A percentile compares a stretch with the other conserved stretches of the same genome.
phyloP scores from a whole-genome alignment of 2,797 vertebrate species.

The Sphenopsis melanotis region DNA sequence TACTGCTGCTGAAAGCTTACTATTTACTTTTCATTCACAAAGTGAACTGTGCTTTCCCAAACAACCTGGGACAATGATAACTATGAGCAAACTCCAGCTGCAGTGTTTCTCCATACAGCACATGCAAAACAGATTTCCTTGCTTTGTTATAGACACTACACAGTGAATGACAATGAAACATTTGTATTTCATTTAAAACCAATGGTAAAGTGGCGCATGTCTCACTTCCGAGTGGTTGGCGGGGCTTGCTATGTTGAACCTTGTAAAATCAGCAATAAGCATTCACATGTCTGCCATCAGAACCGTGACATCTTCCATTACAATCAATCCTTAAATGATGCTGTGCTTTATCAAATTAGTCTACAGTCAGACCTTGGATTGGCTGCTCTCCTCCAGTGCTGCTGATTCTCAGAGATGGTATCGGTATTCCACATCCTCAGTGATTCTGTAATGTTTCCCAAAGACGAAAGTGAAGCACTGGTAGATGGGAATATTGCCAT shows the following conservation, averaged over 20 bases:
- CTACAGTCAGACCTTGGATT: constrained; percentile 25
- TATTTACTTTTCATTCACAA: constrained; percentile 2
- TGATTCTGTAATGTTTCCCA: neutral
- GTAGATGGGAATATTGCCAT: constrained; percentile 39
- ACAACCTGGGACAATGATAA: neutral
- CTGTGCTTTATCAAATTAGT: constrained; percentile 3
- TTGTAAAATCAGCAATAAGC: constrained; percentile 48
- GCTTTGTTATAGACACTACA: constrained; percentile 39
- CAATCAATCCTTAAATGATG: constrained; percentile 11
- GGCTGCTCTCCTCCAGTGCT: constrained; percentile 9
- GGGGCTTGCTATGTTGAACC: constrained; percentile 14
- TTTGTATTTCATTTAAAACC: constrained; percentile 50
- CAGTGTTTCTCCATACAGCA: neutral
- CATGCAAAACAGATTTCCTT: constrained; percentile 33
- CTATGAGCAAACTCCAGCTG: neutral
- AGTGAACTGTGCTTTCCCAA: neutral
- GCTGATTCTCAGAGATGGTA: constrained; percentile 22
- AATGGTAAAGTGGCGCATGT: neutral
- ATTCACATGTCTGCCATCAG: constrained; percentile 35
- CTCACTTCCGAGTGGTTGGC: constrained; percentile 28
- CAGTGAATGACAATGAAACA: constrained; percentile 30
- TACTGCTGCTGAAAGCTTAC: neutral
- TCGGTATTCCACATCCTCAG: constrained; percentile 22
- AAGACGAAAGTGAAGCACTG: neutral
- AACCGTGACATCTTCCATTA: neutral